These are phyloP conservation scores for Limnodromus scolopaceus DNA, from an alignment of 2,797 vertebrate genomes.

Conservation along the genomic window DNA sequence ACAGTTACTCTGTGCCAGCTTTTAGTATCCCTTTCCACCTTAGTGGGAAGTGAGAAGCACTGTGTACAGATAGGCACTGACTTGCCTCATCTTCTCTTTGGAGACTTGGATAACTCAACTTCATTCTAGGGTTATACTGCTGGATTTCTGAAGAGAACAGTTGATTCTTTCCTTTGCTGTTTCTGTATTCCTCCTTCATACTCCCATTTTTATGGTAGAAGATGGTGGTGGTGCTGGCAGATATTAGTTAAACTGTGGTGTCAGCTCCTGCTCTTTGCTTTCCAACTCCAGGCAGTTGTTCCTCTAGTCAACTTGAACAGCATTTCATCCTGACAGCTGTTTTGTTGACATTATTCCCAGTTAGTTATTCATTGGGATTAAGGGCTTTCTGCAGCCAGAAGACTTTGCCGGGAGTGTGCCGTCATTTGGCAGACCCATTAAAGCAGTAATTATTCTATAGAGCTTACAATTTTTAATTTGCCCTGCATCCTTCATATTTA, in stretches of 20 bases:
- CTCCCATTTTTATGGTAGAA: background rate
- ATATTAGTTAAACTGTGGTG: background rate
- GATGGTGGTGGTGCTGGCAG: background rate
- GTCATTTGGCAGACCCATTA: conserved; percentile 38
- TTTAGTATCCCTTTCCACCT: background rate
- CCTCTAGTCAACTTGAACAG: background rate
- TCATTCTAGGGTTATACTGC: background rate
- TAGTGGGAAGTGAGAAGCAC: background rate
- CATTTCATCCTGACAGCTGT: conserved; percentile 48
- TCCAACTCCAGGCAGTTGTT: background rate
- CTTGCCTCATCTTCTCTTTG: background rate
- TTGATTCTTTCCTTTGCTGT: background rate
- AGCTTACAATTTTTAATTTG: background rate
- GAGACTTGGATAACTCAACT: background rate
- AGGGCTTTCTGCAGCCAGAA: conserved; percentile 42
- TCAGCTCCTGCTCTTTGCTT: background rate
- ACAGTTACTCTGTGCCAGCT: background rate
- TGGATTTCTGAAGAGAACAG: background rate
- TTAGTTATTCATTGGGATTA: conserved; percentile 57
- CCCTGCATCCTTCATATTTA: background rate
- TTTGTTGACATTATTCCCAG: conserved; percentile 50
- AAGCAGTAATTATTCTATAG: background rate
- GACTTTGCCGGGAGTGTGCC: background rate
- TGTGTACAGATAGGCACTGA: background rate
- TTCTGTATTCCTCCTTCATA: background rate